phyloP scores from a whole-genome alignment of 2,888 invertebrate species.

The Pandemis corylana region DNA sequence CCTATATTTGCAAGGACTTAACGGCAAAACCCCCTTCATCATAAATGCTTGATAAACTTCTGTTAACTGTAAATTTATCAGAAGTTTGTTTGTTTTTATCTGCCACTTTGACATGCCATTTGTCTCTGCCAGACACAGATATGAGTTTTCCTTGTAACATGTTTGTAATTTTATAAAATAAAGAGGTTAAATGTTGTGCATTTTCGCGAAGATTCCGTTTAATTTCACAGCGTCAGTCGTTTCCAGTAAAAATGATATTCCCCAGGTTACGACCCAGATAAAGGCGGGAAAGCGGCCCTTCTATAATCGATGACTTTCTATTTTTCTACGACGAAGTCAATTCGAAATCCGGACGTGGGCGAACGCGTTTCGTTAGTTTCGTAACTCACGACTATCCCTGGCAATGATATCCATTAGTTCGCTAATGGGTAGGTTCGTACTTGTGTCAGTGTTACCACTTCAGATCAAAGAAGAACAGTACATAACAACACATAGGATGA shows the following conservation, averaged over 20 bases:
- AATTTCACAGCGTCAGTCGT: not conserved
- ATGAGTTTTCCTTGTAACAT: too few species aligned
- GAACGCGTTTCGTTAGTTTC: constrained; percentile 67
- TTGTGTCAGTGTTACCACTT: constrained; percentile 12
- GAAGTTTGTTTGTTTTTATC: too few species aligned
- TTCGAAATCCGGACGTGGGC: constrained; percentile 77
- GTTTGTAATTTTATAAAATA: too few species aligned
- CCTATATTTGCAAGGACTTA: too few species aligned
- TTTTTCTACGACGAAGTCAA: constrained; percentile 79
- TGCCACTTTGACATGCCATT: too few species aligned
- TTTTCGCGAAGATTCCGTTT: not conserved
- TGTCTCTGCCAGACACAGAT: too few species aligned
- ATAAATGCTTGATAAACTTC: too few species aligned
- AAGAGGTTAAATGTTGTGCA: too few species aligned
- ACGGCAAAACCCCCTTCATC: too few species aligned
- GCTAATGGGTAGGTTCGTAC: constrained; percentile 24
- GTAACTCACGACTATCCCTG: constrained; percentile 41
- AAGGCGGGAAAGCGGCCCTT: constrained; percentile 75
- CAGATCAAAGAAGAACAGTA: constrained; percentile 16
- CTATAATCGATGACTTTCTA: constrained; percentile 79
- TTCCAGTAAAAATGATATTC: constrained; percentile 23
- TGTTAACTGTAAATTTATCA: too few species aligned
- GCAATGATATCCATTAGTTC: constrained; percentile 41
- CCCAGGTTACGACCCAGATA: constrained; percentile 68
- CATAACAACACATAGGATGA: not conserved